Evolutionary conservation across 2,888 invertebrate genomes (phyloP).

Genomic region (Yponomeuta malinellus): DNA sequence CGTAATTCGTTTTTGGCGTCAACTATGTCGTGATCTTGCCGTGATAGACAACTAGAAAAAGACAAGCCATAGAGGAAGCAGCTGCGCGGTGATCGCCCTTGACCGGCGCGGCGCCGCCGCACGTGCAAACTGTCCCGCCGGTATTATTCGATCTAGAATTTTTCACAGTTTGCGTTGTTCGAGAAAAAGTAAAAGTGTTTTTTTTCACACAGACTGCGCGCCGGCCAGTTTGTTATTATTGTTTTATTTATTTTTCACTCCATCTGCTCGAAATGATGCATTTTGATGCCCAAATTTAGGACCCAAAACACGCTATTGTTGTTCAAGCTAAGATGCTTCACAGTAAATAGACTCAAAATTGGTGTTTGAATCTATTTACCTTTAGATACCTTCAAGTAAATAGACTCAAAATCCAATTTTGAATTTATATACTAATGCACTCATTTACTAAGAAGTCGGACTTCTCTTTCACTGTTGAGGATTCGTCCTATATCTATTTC

Average conservation of each 20-base stretch:
- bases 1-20: slow-evolving; percentile 38
- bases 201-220: slow-evolving; percentile 8
- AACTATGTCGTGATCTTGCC: slow-evolving; percentile 29
- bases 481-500: no score
- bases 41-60: slow-evolving; percentile 31
- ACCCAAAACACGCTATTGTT: no score
- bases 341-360: no score
- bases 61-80: slow-evolving; percentile 38
- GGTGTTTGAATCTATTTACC: no score
- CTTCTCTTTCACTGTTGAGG: no score
- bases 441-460: no score
- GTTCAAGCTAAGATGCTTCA: no score
- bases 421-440: no score
- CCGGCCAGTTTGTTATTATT: slow-evolving; percentile 6
- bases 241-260: slow-evolving; percentile 3
- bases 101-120: slow-evolving; percentile 37
- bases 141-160: slow-evolving; percentile 1
- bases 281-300: no score
- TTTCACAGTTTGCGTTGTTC: slow-evolving; percentile 24
- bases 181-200: slow-evolving; percentile 46
- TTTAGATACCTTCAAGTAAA: no score
- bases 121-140: slow-evolving; percentile 22
- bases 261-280: no score
- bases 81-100: slow-evolving; percentile 62
- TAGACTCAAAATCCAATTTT: no score